phyloP scores from a whole-genome alignment of 2,113 vertebrate genomes.

The Lichenostomus cassidix region DNA sequence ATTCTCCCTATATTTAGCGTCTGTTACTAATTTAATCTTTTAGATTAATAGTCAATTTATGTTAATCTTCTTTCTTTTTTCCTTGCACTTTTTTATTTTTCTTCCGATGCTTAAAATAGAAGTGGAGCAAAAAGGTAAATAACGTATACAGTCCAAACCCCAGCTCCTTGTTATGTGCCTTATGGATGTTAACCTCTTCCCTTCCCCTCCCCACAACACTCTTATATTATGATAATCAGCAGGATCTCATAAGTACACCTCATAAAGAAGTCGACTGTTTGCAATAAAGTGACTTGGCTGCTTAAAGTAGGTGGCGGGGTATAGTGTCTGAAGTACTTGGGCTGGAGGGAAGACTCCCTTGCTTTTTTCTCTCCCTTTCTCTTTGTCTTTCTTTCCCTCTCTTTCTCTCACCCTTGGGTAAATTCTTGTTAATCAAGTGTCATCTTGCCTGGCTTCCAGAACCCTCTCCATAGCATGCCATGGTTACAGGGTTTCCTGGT shows the following conservation, averaged over 20 bases:
- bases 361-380: conserved; percentile 76
- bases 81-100: conserved; percentile 97
- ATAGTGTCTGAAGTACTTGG: conserved; percentile 82
- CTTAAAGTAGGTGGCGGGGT: conserved; percentile 86
- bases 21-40: conserved; percentile 90
- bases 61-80: conserved; percentile 98
- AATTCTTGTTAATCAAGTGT: conserved; percentile 86
- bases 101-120: conserved; percentile 99
- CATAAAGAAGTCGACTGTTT: conserved; percentile 80
- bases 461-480: conserved; percentile 95
- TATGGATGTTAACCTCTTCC: conserved; percentile 92
- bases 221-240: conserved; percentile 84
- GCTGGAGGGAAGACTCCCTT: conserved; percentile 72
- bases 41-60: conserved; percentile 96
- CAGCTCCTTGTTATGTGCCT: conserved; percentile 98
- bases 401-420: conserved; percentile 83
- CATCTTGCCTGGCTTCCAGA: conserved; percentile 93
- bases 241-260: conserved; percentile 82
- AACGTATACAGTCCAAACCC: conserved; percentile 92
- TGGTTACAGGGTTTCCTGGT: conserved; percentile 89
- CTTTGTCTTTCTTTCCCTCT: conserved; percentile 73
- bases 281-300: conserved; percentile 80
- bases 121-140: conserved; percentile 99
- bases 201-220: conserved; percentile 80
- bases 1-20: conserved; percentile 90